Evolutionary conservation across 2,888 invertebrate genomes (phyloP).

Genomic region (Scaptomyza cyrtandrae): DNA sequence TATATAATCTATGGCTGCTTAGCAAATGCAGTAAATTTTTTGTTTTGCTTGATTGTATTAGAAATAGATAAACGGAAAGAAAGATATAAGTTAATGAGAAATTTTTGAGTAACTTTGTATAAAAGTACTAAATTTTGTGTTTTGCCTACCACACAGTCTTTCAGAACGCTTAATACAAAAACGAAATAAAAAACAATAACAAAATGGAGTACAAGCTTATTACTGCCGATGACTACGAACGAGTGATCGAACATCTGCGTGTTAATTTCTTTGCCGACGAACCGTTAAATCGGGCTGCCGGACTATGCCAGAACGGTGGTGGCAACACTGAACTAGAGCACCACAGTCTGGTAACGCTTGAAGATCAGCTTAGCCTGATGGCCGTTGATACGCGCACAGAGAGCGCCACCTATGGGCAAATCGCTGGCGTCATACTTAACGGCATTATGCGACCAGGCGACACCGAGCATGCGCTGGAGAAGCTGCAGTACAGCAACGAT

Average conservation of each 20-base stretch:
- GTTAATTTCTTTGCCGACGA: slow-evolving; percentile 93
- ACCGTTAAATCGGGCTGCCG: slow-evolving; percentile 92
- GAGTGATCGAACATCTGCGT: slow-evolving; percentile 89
- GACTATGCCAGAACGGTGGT: slow-evolving; percentile 88
- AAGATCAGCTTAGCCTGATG: slow-evolving; percentile 90
- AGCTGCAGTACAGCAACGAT: slow-evolving; percentile 88
- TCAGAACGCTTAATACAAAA: not conserved
- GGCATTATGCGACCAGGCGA: slow-evolving; percentile 91
- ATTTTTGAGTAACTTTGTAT: too few species aligned
- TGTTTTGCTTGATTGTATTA: not conserved
- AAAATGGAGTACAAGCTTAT: slow-evolving; percentile 83
- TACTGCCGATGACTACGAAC: slow-evolving; percentile 84
- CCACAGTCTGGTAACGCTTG: slow-evolving; percentile 89
- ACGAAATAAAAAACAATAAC: not conserved
- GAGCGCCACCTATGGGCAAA: slow-evolving; percentile 86
- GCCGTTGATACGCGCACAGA: slow-evolving; percentile 85
- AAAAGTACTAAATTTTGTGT: not conserved
- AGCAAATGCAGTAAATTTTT: not conserved
- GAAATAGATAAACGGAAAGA: too few species aligned
- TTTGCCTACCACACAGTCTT: not conserved
- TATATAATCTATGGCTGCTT: too few species aligned
- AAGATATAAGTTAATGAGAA: too few species aligned
- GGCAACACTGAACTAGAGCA: slow-evolving; percentile 90
- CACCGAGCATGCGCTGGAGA: slow-evolving; percentile 88
- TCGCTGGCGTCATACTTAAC: slow-evolving; percentile 91